Conservation (phyloP, 1,140 invertebrate genomes). For the Heliothis subflexa region DNA sequence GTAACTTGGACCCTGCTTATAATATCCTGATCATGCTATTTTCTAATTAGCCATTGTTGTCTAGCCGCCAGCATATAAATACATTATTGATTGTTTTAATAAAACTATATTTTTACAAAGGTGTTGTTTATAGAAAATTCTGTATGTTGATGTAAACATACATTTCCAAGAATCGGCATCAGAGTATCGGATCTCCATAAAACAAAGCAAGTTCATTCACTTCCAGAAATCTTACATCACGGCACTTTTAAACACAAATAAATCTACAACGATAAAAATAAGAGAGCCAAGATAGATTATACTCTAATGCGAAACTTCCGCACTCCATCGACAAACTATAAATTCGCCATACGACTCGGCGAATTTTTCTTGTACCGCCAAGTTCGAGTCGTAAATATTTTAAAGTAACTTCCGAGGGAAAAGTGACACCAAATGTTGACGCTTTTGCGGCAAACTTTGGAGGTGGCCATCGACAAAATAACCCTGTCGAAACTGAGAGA, state of each 20-base stretch:
- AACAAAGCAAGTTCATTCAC: conserved; percentile 37
- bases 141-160: conserved; percentile 1
- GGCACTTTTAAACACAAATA: conserved; percentile 70
- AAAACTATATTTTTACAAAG: not conserved
- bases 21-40: conserved; percentile 43
- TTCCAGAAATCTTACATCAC: conserved; percentile 53
- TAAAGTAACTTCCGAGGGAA: conserved; percentile 78
- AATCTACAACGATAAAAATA: conserved; percentile 61
- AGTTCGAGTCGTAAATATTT: conserved; percentile 81
- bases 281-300: conserved; percentile 72
- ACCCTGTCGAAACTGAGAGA: conserved; percentile 66
- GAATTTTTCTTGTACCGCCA: conserved; percentile 73
- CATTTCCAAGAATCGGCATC: conserved; percentile 1
- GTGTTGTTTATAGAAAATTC: not conserved
- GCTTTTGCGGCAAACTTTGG: conserved; percentile 69
- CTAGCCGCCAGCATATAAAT: not conserved
- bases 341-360: conserved; percentile 70
- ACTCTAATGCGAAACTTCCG: conserved; percentile 69
- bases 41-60: conserved; percentile 46
- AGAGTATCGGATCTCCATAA: conserved; percentile 31
- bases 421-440: conserved; percentile 79
- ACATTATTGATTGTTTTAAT: not conserved
- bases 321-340: conserved; percentile 72
- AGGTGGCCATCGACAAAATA: conserved; percentile 77
- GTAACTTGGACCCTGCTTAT: conserved; percentile 12